A percentile compares a stretch with the other conserved stretches of the same genome.
phyloP scores from a whole-genome alignment of 1,140 invertebrate species.

The Drosophila melanica region DNA sequence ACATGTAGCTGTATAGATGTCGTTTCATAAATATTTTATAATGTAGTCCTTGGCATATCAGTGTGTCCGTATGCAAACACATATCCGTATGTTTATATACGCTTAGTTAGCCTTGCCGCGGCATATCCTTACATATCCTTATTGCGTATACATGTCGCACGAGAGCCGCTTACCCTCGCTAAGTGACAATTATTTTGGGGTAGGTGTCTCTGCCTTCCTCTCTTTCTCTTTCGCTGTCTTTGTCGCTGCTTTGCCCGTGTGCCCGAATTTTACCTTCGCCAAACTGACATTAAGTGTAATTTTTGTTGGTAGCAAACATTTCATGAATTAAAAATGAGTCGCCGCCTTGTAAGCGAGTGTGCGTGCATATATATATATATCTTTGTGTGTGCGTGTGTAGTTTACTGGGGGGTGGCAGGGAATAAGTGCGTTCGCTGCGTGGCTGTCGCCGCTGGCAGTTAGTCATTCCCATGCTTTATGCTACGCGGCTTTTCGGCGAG shows the following conservation, averaged over 20 bases:
- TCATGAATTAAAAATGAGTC: conserved; percentile 57
- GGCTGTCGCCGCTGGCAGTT: conserved; percentile 47
- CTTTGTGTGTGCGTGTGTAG: conserved; percentile 11
- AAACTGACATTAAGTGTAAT: conserved; percentile 55
- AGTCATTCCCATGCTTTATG: conserved; percentile 40
- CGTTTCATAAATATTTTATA: conserved; percentile 43
- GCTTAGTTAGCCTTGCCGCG: conserved; percentile 13
- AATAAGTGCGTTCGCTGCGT: conserved; percentile 46
- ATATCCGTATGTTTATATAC: conserved; percentile 1
- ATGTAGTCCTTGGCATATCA: conserved; percentile 8
- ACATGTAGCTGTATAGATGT: conserved; percentile 34
- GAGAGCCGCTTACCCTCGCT: conserved; percentile 29
- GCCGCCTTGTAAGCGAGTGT: not conserved
- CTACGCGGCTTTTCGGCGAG: conserved; percentile 2
- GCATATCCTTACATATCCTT: not conserved
- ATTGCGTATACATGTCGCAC: conserved; percentile 6
- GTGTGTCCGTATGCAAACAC: not conserved
- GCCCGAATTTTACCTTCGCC: conserved; percentile 18
- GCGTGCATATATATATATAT: not conserved
- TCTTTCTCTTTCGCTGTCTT: conserved; percentile 1
- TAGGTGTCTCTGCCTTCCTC: conserved; percentile 17
- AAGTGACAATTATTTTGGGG: conserved; percentile 57
- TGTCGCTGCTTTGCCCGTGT: not conserved
- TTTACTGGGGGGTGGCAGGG: conserved; percentile 29
- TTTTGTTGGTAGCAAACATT: conserved; percentile 47